Base-by-base conservation (phyloP, 2,113 vertebrate genomes). In the Pithys albifrons region DNA sequence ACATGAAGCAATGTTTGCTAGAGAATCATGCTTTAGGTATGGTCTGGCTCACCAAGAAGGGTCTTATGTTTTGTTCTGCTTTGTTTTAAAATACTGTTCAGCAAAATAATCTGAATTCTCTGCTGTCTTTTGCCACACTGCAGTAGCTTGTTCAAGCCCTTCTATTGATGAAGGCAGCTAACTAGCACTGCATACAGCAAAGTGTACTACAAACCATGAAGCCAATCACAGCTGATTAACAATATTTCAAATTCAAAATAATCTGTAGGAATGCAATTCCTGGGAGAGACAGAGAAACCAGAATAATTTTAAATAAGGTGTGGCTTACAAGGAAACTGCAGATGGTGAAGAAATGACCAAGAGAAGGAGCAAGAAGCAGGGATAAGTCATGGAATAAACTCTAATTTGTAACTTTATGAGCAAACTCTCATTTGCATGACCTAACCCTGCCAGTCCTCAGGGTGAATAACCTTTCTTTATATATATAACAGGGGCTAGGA, bases 351-450 rank as follows among this genome's bases (percentile, higher is more conserved):
- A 91, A 88, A 92, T 65, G 69, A 46, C 76, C 73, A 65, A 96
- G 61, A 93, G 70, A 89, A 82, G 83, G 88, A 95, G 73, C 81
- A 94, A 92, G 86, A 89, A 91, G 61, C 79, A 91, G 93, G 70
- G 28, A 43, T 65, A 97, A 92, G 19, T 65, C 54, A 72, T 9
- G 0, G 1, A 29, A 11, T 37, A 62, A 78, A 23, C 11, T 71
- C 69, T 93, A 29, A 9, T 89, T 75, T 85, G 31, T 65, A 72
- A 54, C 5, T 72, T 83, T 57, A 51, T 29, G 52, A 90, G 71
- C 6, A 78, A 41, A 43, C 43, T 35, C 67, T 80, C 39, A 20
- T 93, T 65, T 89, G 17, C 48, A 39, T 33, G 31, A 96, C n/a
- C 25, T 94, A 86, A 78, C 23, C 16, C 10, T 25, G 18, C 18